A percentile compares a stretch with the other conserved stretches of the same genome.
phyloP scores from a whole-genome alignment of 2,888 invertebrate species.

The Euphydryas editha region DNA sequence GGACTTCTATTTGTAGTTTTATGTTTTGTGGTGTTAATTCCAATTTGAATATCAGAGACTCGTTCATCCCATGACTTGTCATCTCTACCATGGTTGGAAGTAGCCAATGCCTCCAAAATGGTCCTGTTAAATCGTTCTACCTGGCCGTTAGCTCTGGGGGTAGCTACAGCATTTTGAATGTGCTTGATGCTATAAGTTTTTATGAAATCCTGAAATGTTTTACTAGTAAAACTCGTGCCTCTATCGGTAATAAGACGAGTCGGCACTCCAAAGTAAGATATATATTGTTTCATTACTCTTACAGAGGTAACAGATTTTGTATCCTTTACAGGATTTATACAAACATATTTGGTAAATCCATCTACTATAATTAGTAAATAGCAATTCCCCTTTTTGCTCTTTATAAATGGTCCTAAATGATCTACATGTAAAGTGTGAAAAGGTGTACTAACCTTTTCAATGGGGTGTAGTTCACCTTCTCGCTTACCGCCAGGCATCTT shows the following conservation, averaged over 20 bases:
- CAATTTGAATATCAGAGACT: background rate
- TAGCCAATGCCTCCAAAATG: background rate
- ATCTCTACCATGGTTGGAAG: background rate
- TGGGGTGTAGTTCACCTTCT: constrained; percentile 6
- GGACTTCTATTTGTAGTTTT: constrained; percentile 32
- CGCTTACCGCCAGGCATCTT: background rate
- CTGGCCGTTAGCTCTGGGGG: background rate
- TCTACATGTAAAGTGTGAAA: constrained; percentile 11
- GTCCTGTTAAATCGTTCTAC: background rate
- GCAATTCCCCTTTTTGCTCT: background rate
- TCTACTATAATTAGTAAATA: constrained; percentile 2
- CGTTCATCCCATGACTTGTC: background rate
- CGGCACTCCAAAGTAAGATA: background rate
- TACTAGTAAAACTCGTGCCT: background rate
- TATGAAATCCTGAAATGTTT: background rate
- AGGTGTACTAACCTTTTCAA: background rate
- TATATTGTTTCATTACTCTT: background rate
- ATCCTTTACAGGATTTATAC: background rate
- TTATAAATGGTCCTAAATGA: background rate
- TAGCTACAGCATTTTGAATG: background rate
- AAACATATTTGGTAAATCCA: background rate
- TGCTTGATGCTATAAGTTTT: background rate
- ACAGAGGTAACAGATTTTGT: background rate
- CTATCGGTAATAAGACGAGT: background rate
- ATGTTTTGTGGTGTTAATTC: constrained; percentile 14